These are phyloP conservation scores for Gonatopus flavifemur DNA, from an alignment of 1,140 invertebrate genomes.

Conservation along the genomic window DNA sequence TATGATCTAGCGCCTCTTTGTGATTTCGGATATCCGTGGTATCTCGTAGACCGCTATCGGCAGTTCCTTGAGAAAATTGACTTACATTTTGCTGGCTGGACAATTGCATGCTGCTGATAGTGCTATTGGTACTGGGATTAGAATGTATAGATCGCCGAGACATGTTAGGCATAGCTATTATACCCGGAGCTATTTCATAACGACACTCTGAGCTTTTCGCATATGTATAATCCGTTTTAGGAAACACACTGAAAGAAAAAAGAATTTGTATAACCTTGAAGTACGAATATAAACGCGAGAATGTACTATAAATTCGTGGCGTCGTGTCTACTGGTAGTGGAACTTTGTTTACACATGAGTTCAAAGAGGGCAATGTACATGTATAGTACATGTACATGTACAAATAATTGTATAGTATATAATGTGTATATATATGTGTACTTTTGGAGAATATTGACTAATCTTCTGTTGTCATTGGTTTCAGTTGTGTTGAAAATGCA, in stretches of 20 bases:
- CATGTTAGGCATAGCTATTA: constrained; percentile 81
- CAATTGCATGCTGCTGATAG: constrained; percentile 30
- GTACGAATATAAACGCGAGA: not conserved
- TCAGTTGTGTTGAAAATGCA: constrained; percentile 2
- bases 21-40: constrained; percentile 13
- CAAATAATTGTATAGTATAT: too few relatives aligned
- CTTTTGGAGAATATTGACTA: too few relatives aligned
- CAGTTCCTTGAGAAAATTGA: constrained; percentile 25
- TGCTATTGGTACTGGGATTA: constrained; percentile 35
- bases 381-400: too few relatives aligned
- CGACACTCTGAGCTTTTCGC: constrained; percentile 73
- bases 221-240: constrained; percentile 83
- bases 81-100: constrained; percentile 35
- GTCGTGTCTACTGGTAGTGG: too few relatives aligned
- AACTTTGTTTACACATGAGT: too few relatives aligned
- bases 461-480: too few relatives aligned
- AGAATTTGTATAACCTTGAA: not conserved
- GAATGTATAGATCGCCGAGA: constrained; percentile 65
- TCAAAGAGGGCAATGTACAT: too few relatives aligned
- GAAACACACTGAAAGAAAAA: constrained; percentile 61
- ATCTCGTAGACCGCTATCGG: constrained; percentile 20
- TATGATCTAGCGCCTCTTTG: constrained; percentile 18
- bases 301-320: too few relatives aligned
- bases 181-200: constrained; percentile 73
- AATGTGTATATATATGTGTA: too few relatives aligned